Base-by-base conservation (phyloP, 2,797 vertebrate genomes). In the Emys orbicularis region DNA sequence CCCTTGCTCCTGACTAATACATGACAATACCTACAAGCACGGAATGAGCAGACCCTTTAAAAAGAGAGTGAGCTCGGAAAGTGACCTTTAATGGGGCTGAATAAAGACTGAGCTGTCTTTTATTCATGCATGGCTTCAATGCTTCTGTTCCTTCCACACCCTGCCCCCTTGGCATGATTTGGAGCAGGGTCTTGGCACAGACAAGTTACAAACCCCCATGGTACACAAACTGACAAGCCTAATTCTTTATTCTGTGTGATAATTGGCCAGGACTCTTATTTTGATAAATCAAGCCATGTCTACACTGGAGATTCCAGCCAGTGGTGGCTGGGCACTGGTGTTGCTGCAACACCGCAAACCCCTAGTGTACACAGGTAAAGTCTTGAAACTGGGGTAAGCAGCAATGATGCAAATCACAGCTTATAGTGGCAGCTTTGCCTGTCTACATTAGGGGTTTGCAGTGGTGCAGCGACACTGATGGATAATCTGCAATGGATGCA, bases 71-170 rank as follows among this genome's bases (percentile, higher is more conserved):
- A 49, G 65, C 56, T 90, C 56, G 76, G 76, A 81, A 77, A 95
- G 91, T 95, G 89, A 86, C 68, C 95, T 86, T 54, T 91, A 94
- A 95, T 89, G 52, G 37, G 3, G 84, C 79, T 94, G 91, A 96
- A 97, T 88, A 94, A 96, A 97, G 93, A 87, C 68, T 83, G 91
- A 91, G 90, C 86, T 95, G 84, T 84, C 96, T 93, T 89, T 96
- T 96, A 95, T 86, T 95, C 96, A 94, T 37, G 90, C 94, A 92
- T 94, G 93, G 94, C 93, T 97, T 94, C 93, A 90, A 83, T 68
- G 84, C 94, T 96, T 92, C 95, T 90, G 80, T 61, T 94, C 86
- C 72, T 89, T 93, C 93, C 92, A 92, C 94, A 90, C 90, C 68
- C 93, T 96, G 90, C 86, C 90, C 79, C 4, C 74, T 12, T 96